Base-by-base conservation (phyloP, 2,113 vertebrate species). In the Trichechus manatus region DNA sequence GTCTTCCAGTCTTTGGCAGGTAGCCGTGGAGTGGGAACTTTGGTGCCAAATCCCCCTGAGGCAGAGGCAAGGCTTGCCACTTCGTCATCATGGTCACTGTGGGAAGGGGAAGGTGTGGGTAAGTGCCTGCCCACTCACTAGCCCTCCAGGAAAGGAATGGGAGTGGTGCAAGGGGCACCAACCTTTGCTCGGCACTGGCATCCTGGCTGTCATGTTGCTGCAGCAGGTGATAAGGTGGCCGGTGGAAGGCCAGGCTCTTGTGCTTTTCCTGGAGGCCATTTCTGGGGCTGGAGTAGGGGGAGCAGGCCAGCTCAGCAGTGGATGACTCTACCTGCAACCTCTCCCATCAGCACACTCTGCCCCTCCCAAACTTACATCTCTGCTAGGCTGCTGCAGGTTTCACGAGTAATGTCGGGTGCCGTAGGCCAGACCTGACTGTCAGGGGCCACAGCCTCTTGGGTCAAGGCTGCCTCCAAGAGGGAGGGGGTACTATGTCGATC, bases 381-480 rank as follows among this genome's bases (percentile, higher is more conserved):
- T 77, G 98, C 98, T 94, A 99, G 98, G 93, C 99, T 99, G 98
- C 99, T 99, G 95, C 99, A 99, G 44, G 99, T 99, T 95, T 99
- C 99, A 33, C 99, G 99, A 88, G 99, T 99, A 95, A 99, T 99
- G 97, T 99, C 99, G 11, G 99, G 99, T 42, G 99, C 99, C 0
- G 99, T 99, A 0, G 99, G 99, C 99, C 99, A 99, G 0, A 99
- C 99, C 97, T 99, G 99, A 97, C 98, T 99, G 27, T 99, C 99
- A 5, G 98, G 94, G 22, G 98, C 98, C 0, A 98, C 98, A 5
- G 99, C 99, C 95, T 99, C 99, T 98, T 99, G 99, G 31, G 99
- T 99, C 93, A 99, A 97, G 50, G 99, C 99, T 1, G 98, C 99
- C 98, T 99, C 99, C 79, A 99, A 98, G 20, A 99, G 98, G 0